phyloP scores from a whole-genome alignment of 2,797 vertebrate species.

The Melanotaenia parkinsoni region DNA sequence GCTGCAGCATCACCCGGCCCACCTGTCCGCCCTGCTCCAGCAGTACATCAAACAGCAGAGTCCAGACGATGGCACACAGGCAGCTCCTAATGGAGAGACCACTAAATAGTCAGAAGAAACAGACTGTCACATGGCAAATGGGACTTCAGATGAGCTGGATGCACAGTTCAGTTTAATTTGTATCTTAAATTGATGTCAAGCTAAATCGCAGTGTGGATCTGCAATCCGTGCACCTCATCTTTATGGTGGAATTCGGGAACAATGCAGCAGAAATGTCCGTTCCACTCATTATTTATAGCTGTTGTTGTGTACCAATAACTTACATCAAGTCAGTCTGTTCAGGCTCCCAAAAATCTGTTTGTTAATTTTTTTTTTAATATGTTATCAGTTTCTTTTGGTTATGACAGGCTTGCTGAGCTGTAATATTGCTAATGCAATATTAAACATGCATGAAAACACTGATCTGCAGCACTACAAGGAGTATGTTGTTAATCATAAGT shows the following conservation, averaged over 20 bases:
- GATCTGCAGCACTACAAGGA: neutral
- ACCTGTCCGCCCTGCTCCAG: constrained; percentile 86
- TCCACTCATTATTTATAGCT: constrained; percentile 37
- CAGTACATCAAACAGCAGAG: constrained; percentile 84
- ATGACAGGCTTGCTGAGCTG: too few relatives aligned
- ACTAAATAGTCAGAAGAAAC: constrained; percentile 39
- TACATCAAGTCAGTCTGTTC: neutral
- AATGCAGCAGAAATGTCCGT: constrained; percentile 9
- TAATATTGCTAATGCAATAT: too few relatives aligned
- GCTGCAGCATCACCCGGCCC: constrained; percentile 83
- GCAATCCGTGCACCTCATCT: neutral
- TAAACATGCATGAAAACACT: too few relatives aligned
- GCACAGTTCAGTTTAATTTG: neutral
- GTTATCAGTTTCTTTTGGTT: too few relatives aligned
- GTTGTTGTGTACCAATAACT: constrained; percentile 53
- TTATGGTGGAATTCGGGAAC: constrained; percentile 24
- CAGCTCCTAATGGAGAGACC: constrained; percentile 42
- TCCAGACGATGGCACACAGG: neutral
- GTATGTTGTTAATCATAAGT: constrained; percentile 7
- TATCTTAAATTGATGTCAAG: neutral
- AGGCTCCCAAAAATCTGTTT: neutral
- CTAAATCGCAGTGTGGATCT: neutral
- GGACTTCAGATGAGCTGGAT: constrained; percentile 2
- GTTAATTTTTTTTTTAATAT: neutral
- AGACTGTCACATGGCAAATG: constrained; percentile 21